Base-by-base conservation (phyloP, 2,113 vertebrate species). In the Poeciliopsis retropinna region DNA sequence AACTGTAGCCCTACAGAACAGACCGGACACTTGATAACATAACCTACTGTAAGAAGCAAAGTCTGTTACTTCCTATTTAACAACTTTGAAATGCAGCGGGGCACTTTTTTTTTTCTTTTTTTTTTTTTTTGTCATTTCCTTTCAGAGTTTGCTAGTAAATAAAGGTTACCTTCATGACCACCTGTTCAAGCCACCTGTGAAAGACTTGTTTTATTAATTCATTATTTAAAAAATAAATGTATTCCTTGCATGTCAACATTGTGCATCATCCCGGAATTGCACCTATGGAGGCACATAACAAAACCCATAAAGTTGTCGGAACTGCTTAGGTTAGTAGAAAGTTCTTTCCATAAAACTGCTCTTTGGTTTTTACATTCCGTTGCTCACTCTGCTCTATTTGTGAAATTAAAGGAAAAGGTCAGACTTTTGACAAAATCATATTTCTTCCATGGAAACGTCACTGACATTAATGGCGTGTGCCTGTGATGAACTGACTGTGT, bases 91-190 rank as follows among this genome's bases (percentile, higher is more conserved):
- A 91, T 87, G 81, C 81, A 85, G 82, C 75, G 79, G 87, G 88
- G 85, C 82, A 89, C 86, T 76, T 79, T 74, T 32, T 78, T 63
- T 71, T 60, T 74, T 32, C 30, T 78, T 65, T 71, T 63, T 74
- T 32, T 44, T 14, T 13, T 30, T 28, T 51, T 75, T 64, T 64
- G 29, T 73, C 8, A 13, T 73, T 64, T 78, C 79, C 64, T 85
- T 88, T 85, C 67, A 81, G 70, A 71, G 83, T 90, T 91, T 91
- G 82, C 91, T 92, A 90, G 85, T 88, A 90, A 90, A 82, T 91
- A 77, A 91, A 85, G 75, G 75, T 83, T 79, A 51, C 69, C 71
- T 29, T 89, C 87, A 86, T 73, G 69, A 85, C 73, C 81, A 80
- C 75, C 79, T 82, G 67, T 84, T 87, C 84, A 84, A 88, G 73